Evolutionary conservation across 2,797 vertebrate genomes (phyloP), one percentile per base, ranked within the genome.

Genomic region (Mastacembelus armatus): DNA sequence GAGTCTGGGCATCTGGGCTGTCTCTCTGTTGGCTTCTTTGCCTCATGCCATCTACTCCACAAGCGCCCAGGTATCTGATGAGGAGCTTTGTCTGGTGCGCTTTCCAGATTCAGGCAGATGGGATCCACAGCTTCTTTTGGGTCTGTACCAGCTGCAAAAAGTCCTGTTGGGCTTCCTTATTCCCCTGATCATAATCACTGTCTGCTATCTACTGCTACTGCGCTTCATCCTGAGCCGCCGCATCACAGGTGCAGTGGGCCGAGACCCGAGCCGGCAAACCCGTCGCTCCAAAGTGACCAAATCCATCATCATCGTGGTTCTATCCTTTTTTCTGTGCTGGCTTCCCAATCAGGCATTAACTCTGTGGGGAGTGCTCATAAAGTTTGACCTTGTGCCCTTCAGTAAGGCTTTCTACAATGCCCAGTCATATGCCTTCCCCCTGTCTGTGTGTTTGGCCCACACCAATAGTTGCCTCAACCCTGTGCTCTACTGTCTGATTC

Each of bases 381-480:
- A 95, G 81, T 93, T 95, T 32, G 93, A 95, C 86, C 74, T 93
- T 3, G 90, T 94, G 55, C 93, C 90, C 61, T 95, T 95, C 77
- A 94, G 88, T 80, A 92, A 93, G 40, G 93, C 93, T 7, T 95
- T 94, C 84, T 95, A 95, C 84, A 94, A 93, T 1, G 89, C 77
- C 5, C 94, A 95, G 75, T 92, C 91, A 1, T 95, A 95, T 3
- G 85, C 92, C 22, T 95, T 95, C 65, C 94, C 94, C 0, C 67
- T 95, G 50, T 93, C 93, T 0, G 93, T 95, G 54, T 95, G 94
- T 71, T 72, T 95, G 75, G 94, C 94, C 0, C 93, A 95, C 85
- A 92, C 93, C 59, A 95, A 95, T 89, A 95, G 94, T 88, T 95
- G 94, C 86, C 93, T 95, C 56, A 95, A 95, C 72, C 94, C 94